Percentiles rank a stretch among this genome's conserved stretches.
These are phyloP conservation scores for Sycophaga agraensis DNA, from an alignment of 1,140 invertebrate species.

Conservation along the genomic window DNA sequence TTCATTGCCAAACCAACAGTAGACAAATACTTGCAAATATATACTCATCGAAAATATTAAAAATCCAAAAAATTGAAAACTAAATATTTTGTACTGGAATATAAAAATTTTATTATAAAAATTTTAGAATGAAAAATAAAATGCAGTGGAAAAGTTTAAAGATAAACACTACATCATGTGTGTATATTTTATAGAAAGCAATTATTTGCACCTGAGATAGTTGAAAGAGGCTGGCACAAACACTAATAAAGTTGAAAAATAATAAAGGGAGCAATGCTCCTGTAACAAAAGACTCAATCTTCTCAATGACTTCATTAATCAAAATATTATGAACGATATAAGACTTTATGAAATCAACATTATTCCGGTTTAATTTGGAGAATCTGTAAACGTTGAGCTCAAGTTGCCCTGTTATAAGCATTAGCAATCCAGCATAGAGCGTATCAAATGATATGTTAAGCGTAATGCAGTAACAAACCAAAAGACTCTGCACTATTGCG, in stretches of 20 bases:
- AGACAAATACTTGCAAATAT: constrained; percentile 41
- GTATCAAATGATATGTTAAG: background rate
- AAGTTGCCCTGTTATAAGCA: background rate
- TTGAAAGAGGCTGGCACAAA: constrained; percentile 40
- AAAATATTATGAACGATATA: background rate
- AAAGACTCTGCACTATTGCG: background rate
- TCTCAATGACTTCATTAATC: background rate
- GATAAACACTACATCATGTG: background rate
- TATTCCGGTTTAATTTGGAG: background rate
- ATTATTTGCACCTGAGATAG: constrained; percentile 25
- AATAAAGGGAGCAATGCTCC: constrained; percentile 36
- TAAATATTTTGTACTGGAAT: constrained; percentile 12
- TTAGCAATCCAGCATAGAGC: background rate
- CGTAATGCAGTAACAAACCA: background rate
- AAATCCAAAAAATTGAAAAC: constrained; percentile 31
- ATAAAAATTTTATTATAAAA: background rate
- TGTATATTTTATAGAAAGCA: too few species aligned
- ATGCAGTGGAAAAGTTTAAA: background rate
- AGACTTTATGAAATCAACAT: background rate
- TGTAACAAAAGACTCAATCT: constrained; percentile 15
- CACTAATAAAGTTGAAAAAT: constrained; percentile 35
- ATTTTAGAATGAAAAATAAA: background rate
- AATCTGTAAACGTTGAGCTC: background rate
- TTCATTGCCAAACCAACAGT: constrained; percentile 40
- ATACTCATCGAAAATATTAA: constrained; percentile 35